phyloP scores from a whole-genome alignment of 2,888 invertebrate species.

The Allolobophora icterica region DNA sequence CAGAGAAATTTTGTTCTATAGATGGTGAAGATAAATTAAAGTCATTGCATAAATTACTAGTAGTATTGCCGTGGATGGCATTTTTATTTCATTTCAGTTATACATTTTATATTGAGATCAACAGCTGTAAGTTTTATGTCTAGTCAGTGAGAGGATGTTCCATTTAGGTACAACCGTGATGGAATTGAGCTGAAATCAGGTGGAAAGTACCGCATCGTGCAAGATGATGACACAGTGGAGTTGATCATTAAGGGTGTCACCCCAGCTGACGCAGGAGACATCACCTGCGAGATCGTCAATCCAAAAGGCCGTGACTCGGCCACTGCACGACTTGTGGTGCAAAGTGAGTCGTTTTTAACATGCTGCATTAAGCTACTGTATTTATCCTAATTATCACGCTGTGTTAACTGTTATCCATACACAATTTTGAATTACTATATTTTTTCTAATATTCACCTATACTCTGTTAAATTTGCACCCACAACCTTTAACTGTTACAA shows the following conservation, averaged over 20 bases:
- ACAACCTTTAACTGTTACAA: too few relatives aligned
- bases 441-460: too few relatives aligned
- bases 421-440: too few relatives aligned
- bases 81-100: not conserved
- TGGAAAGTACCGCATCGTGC: constrained; percentile 70
- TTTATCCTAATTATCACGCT: not conserved
- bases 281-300: constrained; percentile 94
- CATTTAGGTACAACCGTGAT: constrained; percentile 61
- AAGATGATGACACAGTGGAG: constrained; percentile 78
- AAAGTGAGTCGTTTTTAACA: constrained; percentile 45
- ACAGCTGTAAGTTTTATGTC: not conserved
- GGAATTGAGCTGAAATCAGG: constrained; percentile 67
- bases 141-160: not conserved
- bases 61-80: not conserved
- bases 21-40: not conserved
- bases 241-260: constrained; percentile 86
- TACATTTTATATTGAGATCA: too few relatives aligned
- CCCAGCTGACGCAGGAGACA: constrained; percentile 92
- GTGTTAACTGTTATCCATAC: too few relatives aligned
- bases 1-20: not conserved
- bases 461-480: too few relatives aligned
- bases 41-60: not conserved
- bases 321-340: constrained; percentile 70
- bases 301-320: constrained; percentile 88
- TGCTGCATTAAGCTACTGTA: not conserved